Conservation (phyloP, 2,888 invertebrate genomes). For the Cephus pulcher region DNA sequence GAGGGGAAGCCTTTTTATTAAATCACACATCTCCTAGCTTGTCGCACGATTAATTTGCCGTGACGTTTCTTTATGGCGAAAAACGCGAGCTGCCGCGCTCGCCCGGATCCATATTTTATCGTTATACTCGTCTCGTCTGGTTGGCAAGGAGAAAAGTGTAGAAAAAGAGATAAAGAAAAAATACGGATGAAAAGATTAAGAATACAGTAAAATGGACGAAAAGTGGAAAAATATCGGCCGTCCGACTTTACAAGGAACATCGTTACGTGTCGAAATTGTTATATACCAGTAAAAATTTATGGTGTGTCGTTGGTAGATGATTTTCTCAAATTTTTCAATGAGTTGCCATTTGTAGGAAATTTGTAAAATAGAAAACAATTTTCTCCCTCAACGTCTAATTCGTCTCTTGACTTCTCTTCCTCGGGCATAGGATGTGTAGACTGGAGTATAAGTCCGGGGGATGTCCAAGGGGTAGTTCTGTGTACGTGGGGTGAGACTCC, state of each 20-base stretch:
- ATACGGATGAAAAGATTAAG: not conserved
- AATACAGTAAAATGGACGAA: not conserved
- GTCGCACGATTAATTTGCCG: slow-evolving; percentile 60
- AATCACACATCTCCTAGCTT: slow-evolving; percentile 34
- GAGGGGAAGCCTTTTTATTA: slow-evolving; percentile 25
- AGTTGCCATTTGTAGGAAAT: not conserved
- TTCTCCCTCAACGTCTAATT: not conserved
- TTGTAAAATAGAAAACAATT: not conserved
- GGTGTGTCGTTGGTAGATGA: not conserved
- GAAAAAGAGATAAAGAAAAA: slow-evolving; percentile 13
- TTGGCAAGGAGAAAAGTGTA: not conserved
- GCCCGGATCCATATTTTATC: slow-evolving; percentile 51
- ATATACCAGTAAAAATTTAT: not conserved
- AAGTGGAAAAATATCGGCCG: not conserved
- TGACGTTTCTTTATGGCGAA: slow-evolving; percentile 55
- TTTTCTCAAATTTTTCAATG: not conserved
- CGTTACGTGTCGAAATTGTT: not conserved
- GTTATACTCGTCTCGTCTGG: not conserved
- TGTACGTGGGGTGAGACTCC: slow-evolving; percentile 29
- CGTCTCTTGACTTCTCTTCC: slow-evolving; percentile 24
- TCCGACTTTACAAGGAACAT: not conserved
- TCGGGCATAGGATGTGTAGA: slow-evolving; percentile 12
- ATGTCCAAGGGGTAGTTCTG: not conserved
- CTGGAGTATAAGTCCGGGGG: slow-evolving; percentile 2
- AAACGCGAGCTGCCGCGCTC: slow-evolving; percentile 25